Conservation (phyloP, 2,888 invertebrate species). For the Mesoligia furuncula region DNA sequence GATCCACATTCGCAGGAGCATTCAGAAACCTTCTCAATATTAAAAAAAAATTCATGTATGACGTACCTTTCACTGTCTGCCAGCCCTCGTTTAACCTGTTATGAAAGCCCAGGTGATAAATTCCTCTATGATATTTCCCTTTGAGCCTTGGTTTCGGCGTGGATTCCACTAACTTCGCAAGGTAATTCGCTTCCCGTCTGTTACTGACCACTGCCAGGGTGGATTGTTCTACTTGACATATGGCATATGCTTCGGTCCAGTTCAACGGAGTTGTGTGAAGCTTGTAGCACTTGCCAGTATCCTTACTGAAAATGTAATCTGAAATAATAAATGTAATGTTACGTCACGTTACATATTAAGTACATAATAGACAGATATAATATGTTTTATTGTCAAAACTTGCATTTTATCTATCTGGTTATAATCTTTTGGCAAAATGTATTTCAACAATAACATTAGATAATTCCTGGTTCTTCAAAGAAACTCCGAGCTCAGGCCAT, state of each 20-base stretch:
- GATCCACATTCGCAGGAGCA: neutral
- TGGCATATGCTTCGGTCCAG: constrained; percentile 78
- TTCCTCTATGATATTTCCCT: constrained; percentile 43
- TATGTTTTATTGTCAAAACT: neutral
- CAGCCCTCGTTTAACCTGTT: constrained; percentile 67
- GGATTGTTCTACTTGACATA: constrained; percentile 77
- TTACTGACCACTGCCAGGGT: constrained; percentile 77
- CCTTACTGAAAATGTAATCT: constrained; percentile 61
- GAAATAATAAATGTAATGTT: neutral
- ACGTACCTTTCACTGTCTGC: constrained; percentile 76
- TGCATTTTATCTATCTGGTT: neutral
- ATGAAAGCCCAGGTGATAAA: constrained; percentile 71
- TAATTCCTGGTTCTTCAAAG: neutral
- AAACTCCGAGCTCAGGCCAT: neutral
- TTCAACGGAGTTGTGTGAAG: constrained; percentile 76
- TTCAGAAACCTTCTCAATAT: neutral
- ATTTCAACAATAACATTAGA: neutral
- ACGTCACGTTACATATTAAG: neutral
- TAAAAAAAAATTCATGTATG: neutral
- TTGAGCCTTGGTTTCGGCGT: constrained; percentile 18
- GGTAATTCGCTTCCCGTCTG: constrained; percentile 43
- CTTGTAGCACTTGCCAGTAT: constrained; percentile 78
- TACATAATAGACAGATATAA: neutral
- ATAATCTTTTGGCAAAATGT: neutral
- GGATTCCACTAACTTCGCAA: constrained; percentile 30